Evolutionary conservation across 1,140 invertebrate genomes (phyloP), one percentile per base, ranked within the genome.

Genomic region (Zaprionus capensis): DNA sequence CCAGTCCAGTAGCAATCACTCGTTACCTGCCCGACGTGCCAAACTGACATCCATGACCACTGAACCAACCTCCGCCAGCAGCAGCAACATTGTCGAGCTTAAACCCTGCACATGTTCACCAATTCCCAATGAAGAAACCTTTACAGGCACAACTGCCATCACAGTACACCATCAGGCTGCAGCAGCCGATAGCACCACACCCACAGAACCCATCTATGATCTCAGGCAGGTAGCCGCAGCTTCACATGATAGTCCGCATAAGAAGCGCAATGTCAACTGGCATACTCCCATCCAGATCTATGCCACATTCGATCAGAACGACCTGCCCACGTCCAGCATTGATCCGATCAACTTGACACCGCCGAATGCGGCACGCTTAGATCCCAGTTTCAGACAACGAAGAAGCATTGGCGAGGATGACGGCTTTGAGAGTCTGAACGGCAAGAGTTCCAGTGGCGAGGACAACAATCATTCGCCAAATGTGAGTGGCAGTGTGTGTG

Each of bases 391-490:
- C 38, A 49, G 70, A 4, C n/a, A 73, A 11, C 69, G 84, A 14
- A 87, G 88, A n/a, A 80, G 66, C 41, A 77, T 91, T 28, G 92
- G 91, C 66, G 96, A 97, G 53, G 97, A 97, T 86, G 96, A 97
- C 92, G 96, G 96, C 15, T 97, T 97, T 92, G 97, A 97, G 93
- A 97, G 96, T 90, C 93, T 97, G n/a, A 97, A 96, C 90, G 96
- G 96, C 15, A 96, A 97, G 90, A 96, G 95, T 73, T 97, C 96
- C 1, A 96, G 96, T 92, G 95, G 96, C 58, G 95, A 95, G 85
- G 94, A 94, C 71, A 88, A 88, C 56, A 93, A 94, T 36, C 92
- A 91, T 68, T 77, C 88, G 12, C 86, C 71, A 61, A 85, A 79
- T 61, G 41, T 59, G 5, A 31, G n/a, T 38, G 63, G 63, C 41